These are phyloP conservation scores for Riparia riparia DNA, from an alignment of 2,113 vertebrate genomes.

Conservation along the genomic window DNA sequence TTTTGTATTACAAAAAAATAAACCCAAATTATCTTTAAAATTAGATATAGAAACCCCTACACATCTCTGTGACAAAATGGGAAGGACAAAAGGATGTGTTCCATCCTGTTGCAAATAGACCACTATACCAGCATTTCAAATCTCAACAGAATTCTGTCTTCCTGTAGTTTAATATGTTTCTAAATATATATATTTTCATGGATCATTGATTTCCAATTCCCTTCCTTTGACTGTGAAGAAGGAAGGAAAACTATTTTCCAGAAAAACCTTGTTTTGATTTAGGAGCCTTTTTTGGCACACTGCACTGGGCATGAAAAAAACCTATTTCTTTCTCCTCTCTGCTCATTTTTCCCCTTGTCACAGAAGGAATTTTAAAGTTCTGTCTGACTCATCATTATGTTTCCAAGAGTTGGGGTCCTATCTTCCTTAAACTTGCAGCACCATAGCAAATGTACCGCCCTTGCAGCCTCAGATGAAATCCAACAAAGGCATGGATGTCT, in stretches of 20 bases:
- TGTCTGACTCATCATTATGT: neutral
- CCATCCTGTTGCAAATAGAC: neutral
- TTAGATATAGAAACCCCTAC: neutral
- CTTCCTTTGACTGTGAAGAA: neutral
- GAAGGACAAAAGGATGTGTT: neutral
- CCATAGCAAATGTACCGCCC: neutral
- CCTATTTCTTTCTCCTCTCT: neutral
- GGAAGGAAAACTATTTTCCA: neutral
- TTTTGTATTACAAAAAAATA: neutral
- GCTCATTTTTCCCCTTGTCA: neutral
- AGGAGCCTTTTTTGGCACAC: neutral
- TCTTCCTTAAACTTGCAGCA: neutral
- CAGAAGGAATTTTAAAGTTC: neutral
- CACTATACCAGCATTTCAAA: neutral
- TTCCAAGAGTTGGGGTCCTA: neutral
- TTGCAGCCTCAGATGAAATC: neutral
- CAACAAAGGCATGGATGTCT: neutral
- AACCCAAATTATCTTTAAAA: neutral
- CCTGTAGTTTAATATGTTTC: neutral
- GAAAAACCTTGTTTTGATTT: neutral
- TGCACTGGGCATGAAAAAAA: neutral
- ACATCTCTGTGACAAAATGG: neutral
- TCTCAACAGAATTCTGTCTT: neutral
- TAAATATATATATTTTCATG: slow-evolving; percentile 13
- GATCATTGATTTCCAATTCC: slow-evolving; percentile 13